Evolutionary conservation across 2,888 invertebrate species (phyloP), one percentile per base, ranked within the genome.

Genomic region (Andrena praecox): DNA sequence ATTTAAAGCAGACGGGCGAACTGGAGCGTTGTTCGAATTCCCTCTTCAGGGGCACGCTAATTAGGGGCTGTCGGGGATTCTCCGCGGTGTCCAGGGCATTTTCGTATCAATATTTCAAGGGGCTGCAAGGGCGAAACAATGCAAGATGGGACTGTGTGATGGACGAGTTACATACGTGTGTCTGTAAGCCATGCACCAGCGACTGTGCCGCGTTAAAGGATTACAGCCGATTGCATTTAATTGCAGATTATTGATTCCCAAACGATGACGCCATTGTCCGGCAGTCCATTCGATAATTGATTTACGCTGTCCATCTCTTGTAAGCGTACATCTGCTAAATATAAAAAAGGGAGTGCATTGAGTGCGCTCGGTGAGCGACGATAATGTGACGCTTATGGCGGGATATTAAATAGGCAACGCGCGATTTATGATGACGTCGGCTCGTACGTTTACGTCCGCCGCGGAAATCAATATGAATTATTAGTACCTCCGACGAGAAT

Each of bases 61-160:
- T 89, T 89, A 88, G 80, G 69, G 59, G 71, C 82, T 81, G 80
- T 74, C 84, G 71, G 77, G 74, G 73, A 74, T 66, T 68, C 54
- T 42, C 79, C 27, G 50, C 74, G 67, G 33, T 54, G 59, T 69
- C 68, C 76, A 33, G 59, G 24, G 63, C 50, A 78, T 77, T 85
- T 90, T 82, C 81, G 80, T 81, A 85, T 88, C 80, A 85, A 86
- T 84, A 85, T 76, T 84, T 82, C 52, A 84, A 67, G 54, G 29
- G 48, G 50, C 24, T 31, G 20, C 29, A 27, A 24, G 33, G 52
- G 20, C 24, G 16, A 42, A 8, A 20, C 35, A 12, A n/a, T 33
- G 52, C 12, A 56, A 56, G 56, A 56, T 56, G 56, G 4, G 24
- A 56, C 24, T 56, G 56, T 29, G 24, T 12, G 35, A 27, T n/a